Evolutionary conservation across 1,140 invertebrate species (phyloP), one percentile per base, ranked within the genome.

Genomic region (Drosophila kurseongensis): DNA sequence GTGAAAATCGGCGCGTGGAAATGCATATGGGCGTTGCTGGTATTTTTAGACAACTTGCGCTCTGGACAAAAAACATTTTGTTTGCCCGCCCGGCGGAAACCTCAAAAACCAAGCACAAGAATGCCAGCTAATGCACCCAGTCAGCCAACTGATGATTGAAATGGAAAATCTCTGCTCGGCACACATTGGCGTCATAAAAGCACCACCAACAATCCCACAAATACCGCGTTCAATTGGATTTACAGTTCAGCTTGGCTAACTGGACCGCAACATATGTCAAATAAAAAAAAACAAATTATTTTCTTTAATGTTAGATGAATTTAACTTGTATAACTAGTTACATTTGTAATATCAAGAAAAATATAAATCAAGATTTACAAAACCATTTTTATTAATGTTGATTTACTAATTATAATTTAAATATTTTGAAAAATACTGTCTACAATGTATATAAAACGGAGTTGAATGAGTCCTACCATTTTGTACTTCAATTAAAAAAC

Each of bases 11-110:
- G 40, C 29, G 50, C 56, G 51, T 56, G 67, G 35, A 40, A 71
- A 50, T 71, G 68, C 68, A 71, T 69, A 66, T 71, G 66, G 65
- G 68, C 68, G 68, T 55, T 48, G 47, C 42, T 69, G 66, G 42
- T 71, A 71, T 71, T 71, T 71, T 71, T 71, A 71, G 44, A 69
- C 51, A 50, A 41, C 68, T 41, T 32, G 36, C 60, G 65, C 66
- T 71, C 65, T 71, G 68, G 68, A 71, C 51, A 71, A 67, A 40
- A 50, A 68, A 71, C 63, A 57, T 71, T 71, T 71, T 71, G 68
- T 71, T 71, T 58, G 66, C 41, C 67, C 38, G 27, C 41, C 42
- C 54, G 29, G 10, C 55, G 32, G 62, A 48, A 71, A 27, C 67
- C 51, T 42, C 65, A 44, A 71, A 57, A 58, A 56, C n/a, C 51